phyloP scores from a whole-genome alignment of 2,113 vertebrate genomes.

The Rhinichthys klamathensis region DNA sequence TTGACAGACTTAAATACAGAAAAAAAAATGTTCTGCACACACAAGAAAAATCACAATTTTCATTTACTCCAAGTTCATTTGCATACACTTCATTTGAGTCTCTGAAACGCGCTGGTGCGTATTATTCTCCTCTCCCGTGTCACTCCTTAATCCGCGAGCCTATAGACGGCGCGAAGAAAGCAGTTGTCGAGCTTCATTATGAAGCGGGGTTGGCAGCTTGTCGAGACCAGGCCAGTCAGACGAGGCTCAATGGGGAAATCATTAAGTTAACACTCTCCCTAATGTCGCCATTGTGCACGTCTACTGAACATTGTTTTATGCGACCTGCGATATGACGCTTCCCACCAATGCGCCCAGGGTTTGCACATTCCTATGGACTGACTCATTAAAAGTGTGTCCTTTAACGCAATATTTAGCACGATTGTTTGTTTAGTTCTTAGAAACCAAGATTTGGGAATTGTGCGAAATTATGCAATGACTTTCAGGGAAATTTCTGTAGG shows the following conservation, averaged over 20 bases:
- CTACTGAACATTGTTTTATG: conserved; percentile 78
- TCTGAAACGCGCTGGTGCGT: conserved; percentile 77
- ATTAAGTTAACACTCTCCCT: conserved; percentile 93
- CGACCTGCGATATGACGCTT: conserved; percentile 77
- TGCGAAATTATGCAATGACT: too few relatives aligned
- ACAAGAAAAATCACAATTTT: conserved; percentile 73
- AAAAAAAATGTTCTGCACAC: conserved; percentile 65
- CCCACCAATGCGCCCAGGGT: conserved; percentile 73
- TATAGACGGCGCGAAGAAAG: conserved; percentile 83
- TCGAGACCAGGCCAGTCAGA: conserved; percentile 85
- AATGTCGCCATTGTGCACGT: conserved; percentile 84
- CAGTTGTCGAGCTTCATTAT: conserved; percentile 86
- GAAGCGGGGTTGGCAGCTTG: conserved; percentile 84
- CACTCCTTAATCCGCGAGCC: conserved; percentile 82
- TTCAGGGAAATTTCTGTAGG: background rate
- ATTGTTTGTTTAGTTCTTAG: background rate
- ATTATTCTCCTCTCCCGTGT: conserved; percentile 80
- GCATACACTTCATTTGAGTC: conserved; percentile 82
- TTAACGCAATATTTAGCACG: background rate
- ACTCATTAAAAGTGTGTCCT: conserved; percentile 49
- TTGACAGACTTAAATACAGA: conserved; percentile 73
- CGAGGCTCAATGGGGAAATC: conserved; percentile 84
- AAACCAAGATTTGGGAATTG: background rate
- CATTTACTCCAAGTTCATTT: conserved; percentile 76
- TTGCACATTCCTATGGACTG: conserved; percentile 68